A percentile compares a stretch with the other conserved stretches of the same genome.
These are phyloP conservation scores for Eleginops maclovinus DNA, from an alignment of 2,113 vertebrate genomes.

Conservation along the genomic window DNA sequence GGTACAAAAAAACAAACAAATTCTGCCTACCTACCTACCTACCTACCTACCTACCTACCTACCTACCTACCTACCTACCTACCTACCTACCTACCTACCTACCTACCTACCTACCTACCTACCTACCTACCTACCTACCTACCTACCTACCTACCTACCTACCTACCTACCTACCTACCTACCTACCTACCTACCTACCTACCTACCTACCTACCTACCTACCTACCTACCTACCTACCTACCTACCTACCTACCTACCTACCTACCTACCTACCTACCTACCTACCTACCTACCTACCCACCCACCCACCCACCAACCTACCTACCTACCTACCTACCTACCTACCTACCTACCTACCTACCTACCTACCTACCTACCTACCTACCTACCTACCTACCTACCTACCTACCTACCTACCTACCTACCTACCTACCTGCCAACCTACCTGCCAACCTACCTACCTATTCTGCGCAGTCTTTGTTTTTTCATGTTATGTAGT, in stretches of 20 bases:
- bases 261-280: constrained; percentile 15
- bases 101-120: no score
- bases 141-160: no score
- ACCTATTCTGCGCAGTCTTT: background rate
- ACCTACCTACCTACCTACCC: constrained; percentile 26
- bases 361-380: constrained; percentile 16
- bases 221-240: no score
- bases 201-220: no score
- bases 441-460: constrained; percentile 21
- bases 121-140: no score
- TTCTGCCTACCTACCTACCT: background rate
- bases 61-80: no score
- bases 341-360: constrained; percentile 12
- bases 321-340: constrained; percentile 28
- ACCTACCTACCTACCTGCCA: background rate
- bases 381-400: constrained; percentile 30
- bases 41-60: background rate
- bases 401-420: constrained; percentile 7
- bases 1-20: background rate
- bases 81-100: no score
- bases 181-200: no score
- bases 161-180: no score
- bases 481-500: background rate
- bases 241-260: background rate
- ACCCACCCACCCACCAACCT: constrained; percentile 23